Base-by-base conservation (phyloP, 2,797 vertebrate species). In the Odontamblyopus rebecca region DNA sequence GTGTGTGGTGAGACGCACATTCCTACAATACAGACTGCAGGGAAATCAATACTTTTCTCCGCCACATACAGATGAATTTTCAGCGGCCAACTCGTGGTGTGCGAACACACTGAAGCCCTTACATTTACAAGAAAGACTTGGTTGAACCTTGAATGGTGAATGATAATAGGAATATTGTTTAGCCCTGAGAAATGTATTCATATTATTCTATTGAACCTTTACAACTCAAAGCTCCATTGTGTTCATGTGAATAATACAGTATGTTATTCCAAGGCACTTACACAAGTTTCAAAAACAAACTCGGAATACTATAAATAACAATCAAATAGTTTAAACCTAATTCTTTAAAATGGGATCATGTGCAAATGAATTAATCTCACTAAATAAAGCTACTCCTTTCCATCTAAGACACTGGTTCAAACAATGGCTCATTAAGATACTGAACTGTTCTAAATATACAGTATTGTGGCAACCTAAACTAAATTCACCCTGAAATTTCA, bases 21-120 rank as follows among this genome's bases (percentile, higher is more conserved):
- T 86, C 84, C 72, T 79, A 83, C 81, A 79, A 79, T 84, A 85
- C 85, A 88, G 84, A 82, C 84, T 82, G 80, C 85, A 81, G 74
- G 70, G 80, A 89, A 91, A 92, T 93, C 89, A 92, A 90, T 92
- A 92, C 74, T 88, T 86, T 88, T 83, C 85, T 81, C 76, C 72
- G 56, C 61, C 82, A 89, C 86, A 85, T 81, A 88, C 73, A 87
- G 79, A 90, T 87, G 69, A 86, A 73, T 86, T 86, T 89, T 88
- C 74, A 70, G 68, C 29, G 50, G 38, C 62, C 51, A 60, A 74
- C 68, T 71, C 54, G 38, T 69, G 75, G 69, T 83, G 60, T 11
- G 48, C 81, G 82, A 80, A 85, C 85, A 83, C 77, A 89, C 84
- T 86, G 74, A 72, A 73, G 76, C 64, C 78, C 71, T 85, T 60